Evolutionary conservation across 2,888 invertebrate genomes (phyloP).

Genomic region (Eupithecia subfuscata): DNA sequence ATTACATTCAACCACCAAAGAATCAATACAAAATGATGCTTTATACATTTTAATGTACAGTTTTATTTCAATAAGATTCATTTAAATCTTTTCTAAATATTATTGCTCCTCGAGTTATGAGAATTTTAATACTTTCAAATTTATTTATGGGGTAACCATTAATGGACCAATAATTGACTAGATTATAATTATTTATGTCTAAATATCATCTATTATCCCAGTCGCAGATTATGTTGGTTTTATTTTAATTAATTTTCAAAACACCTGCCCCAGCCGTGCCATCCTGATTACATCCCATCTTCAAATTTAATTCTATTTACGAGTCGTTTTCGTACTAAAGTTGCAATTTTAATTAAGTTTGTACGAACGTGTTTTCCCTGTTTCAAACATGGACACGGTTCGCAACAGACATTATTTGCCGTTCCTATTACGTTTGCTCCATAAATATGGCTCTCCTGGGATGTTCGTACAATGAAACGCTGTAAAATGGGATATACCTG

Average conservation of each 20-base stretch:
- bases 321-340: slow-evolving; percentile 10
- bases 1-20: background rate
- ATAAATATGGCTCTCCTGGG: slow-evolving; percentile 57
- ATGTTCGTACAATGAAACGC: slow-evolving; percentile 51
- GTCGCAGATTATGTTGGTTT: background rate
- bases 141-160: background rate
- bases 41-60: background rate
- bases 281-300: background rate
- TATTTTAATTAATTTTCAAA: background rate
- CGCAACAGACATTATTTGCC: slow-evolving; percentile 54
- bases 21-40: background rate
- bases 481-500: slow-evolving; percentile 47
- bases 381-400: slow-evolving; percentile 33
- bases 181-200: background rate
- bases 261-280: background rate
- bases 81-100: background rate
- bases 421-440: slow-evolving; percentile 54
- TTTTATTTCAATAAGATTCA: background rate
- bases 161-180: background rate
- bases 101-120: background rate
- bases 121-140: background rate
- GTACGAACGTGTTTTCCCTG: slow-evolving; percentile 23
- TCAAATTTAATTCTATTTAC: slow-evolving; percentile 7
- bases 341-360: slow-evolving; percentile 24
- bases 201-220: background rate